A percentile compares a stretch with the other conserved stretches of the same genome.
phyloP scores from a whole-genome alignment of 2,113 vertebrate genomes.

The Actenoides lindsayi region DNA sequence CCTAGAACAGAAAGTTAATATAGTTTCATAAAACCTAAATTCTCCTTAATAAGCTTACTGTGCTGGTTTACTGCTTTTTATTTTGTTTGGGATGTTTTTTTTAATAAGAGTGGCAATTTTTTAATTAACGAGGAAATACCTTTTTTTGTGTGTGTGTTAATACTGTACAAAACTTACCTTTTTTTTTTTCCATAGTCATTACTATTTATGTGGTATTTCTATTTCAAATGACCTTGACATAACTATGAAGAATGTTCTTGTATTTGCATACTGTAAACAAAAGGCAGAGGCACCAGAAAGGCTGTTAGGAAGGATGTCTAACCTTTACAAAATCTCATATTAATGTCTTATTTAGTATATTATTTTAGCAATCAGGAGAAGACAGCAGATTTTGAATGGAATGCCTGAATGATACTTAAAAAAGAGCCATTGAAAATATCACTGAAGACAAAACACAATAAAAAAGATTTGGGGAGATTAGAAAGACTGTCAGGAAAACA shows the following conservation, averaged over 20 bases:
- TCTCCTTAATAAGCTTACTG: not conserved
- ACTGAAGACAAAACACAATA: not conserved
- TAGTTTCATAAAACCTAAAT: not conserved
- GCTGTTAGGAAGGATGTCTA: not conserved
- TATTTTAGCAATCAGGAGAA: not conserved
- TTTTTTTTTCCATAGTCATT: not conserved
- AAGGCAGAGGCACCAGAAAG: not conserved
- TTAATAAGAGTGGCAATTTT: not conserved
- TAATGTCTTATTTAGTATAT: not conserved
- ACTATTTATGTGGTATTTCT: not conserved
- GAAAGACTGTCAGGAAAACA: not conserved
- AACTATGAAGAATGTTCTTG: not conserved
- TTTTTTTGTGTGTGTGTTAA: not conserved
- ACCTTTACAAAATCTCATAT: not conserved
- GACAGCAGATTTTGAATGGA: not conserved
- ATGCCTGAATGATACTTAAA: not conserved
- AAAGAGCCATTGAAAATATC: not conserved
- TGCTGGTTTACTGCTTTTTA: not conserved
- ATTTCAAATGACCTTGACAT: not conserved
- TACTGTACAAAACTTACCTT: not conserved
- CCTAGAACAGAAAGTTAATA: not conserved
- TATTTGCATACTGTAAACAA: not conserved
- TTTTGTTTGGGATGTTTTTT: not conserved
- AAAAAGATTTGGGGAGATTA: not conserved
- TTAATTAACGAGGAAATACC: not conserved